Evolutionary conservation across 2,797 vertebrate genomes (phyloP).

Genomic region (Peromyscus melanophrys): DNA sequence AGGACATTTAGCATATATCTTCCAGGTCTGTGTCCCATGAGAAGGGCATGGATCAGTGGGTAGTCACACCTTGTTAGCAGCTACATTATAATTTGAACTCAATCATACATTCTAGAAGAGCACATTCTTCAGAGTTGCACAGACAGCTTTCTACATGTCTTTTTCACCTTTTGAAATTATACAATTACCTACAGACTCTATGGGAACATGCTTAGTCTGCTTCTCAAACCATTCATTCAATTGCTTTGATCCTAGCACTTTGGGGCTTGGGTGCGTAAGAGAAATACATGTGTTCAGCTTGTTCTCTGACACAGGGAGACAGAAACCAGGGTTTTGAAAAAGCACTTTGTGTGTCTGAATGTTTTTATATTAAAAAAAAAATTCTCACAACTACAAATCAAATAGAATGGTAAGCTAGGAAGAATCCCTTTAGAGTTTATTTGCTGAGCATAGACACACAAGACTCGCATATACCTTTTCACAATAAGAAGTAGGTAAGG

Average conservation of each 20-base stretch:
- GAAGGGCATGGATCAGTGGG: conserved; percentile 16
- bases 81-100: conserved; percentile 30
- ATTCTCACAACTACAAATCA: conserved; percentile 62
- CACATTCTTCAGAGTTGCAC: conserved; percentile 49
- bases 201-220: conserved; percentile 89
- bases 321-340: conserved; percentile 71
- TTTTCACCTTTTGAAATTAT: conserved; percentile 83
- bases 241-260: conserved; percentile 82
- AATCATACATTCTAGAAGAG: conserved; percentile 3
- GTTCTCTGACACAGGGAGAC: conserved; percentile 78
- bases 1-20: not conserved
- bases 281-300: conserved; percentile 85
- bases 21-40: conserved; percentile 29
- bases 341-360: conserved; percentile 28
- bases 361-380: conserved; percentile 58
- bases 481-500: conserved; percentile 11
- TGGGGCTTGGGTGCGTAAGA: conserved; percentile 78
- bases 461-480: not conserved
- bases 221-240: conserved; percentile 85
- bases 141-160: conserved; percentile 26
- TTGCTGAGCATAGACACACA: not conserved
- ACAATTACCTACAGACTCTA: conserved; percentile 85
- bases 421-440: not conserved
- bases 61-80: not conserved
- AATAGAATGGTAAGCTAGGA: conserved; percentile 17